phyloP scores from a whole-genome alignment of 2,797 vertebrate genomes.

The Leptodactylus fallax region DNA sequence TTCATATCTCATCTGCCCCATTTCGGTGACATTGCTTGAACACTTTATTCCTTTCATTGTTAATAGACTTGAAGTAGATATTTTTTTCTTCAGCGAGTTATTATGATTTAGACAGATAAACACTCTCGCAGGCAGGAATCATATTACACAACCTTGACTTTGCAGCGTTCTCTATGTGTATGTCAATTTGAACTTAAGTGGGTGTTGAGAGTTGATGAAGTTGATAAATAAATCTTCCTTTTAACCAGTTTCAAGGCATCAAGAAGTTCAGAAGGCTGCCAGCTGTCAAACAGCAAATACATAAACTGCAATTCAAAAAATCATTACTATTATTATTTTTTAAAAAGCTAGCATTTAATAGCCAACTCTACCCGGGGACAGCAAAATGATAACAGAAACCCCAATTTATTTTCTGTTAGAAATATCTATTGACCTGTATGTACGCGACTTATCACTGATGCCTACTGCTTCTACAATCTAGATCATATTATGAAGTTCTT shows the following conservation, averaged over 20 bases:
- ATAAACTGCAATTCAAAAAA: slow-evolving; percentile 40
- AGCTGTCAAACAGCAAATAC: slow-evolving; percentile 37
- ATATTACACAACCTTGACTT: slow-evolving; percentile 44
- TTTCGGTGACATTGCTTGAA: slow-evolving; percentile 59
- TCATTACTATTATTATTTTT: slow-evolving; percentile 40
- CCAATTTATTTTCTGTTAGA: slow-evolving; percentile 37
- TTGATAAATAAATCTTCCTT: slow-evolving; percentile 44
- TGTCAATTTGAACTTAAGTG: slow-evolving; percentile 36
- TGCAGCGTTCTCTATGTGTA: slow-evolving; percentile 39
- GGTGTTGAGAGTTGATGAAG: slow-evolving; percentile 24
- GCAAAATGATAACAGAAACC: slow-evolving; percentile 31
- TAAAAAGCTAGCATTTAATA: slow-evolving; percentile 24
- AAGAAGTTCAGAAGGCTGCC: slow-evolving; percentile 37
- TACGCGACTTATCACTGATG: slow-evolving; percentile 17
- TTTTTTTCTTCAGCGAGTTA: slow-evolving; percentile 61
- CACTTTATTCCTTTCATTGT: slow-evolving; percentile 63
- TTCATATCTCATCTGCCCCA: slow-evolving; percentile 63
- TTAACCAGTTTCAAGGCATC: slow-evolving; percentile 29
- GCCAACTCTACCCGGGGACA: slow-evolving; percentile 15
- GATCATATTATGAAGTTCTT: slow-evolving; percentile 15
- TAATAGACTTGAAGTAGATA: slow-evolving; percentile 64
- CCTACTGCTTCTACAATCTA: not conserved
- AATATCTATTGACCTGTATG: slow-evolving; percentile 28
- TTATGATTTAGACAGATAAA: slow-evolving; percentile 61
- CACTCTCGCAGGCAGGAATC: not conserved